These are phyloP conservation scores for Drosophila athabasca DNA, from an alignment of 1,140 invertebrate genomes.

Conservation along the genomic window DNA sequence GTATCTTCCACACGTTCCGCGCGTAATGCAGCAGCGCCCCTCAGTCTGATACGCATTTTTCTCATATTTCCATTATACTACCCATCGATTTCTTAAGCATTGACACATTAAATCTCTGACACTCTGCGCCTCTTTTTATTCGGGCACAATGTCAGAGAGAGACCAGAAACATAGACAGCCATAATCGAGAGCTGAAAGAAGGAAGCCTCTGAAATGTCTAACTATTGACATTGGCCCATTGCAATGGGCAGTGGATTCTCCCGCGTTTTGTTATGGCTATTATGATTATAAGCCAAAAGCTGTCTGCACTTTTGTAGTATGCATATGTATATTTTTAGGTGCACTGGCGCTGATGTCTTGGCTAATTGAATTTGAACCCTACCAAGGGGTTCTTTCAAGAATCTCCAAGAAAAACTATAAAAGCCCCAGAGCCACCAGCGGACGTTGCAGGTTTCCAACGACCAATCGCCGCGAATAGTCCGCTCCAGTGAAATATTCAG, in stretches of 20 bases:
- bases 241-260: slow-evolving; percentile 30
- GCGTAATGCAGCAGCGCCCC: no score
- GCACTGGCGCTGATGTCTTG: slow-evolving; percentile 1
- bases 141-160: slow-evolving; percentile 47
- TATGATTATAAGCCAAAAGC: slow-evolving; percentile 70
- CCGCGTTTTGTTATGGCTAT: slow-evolving; percentile 37
- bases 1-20: no score
- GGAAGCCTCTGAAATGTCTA: slow-evolving; percentile 70
- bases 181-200: slow-evolving; percentile 8
- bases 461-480: slow-evolving; percentile 82
- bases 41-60: no score
- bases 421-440: slow-evolving; percentile 42
- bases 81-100: slow-evolving; percentile 49
- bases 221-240: slow-evolving; percentile 72
- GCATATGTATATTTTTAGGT: slow-evolving; percentile 60
- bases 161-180: slow-evolving; percentile 1
- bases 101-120: slow-evolving; percentile 63
- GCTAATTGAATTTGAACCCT: slow-evolving; percentile 69
- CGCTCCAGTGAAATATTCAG: slow-evolving; percentile 78
- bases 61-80: background rate
- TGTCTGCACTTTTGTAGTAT: slow-evolving; percentile 41
- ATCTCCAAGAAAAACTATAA: slow-evolving; percentile 60
- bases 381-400: background rate
- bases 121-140: slow-evolving; percentile 39
- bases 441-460: slow-evolving; percentile 69